phyloP scores from a whole-genome alignment of 2,888 invertebrate species.

The Drosophila kuntzei region DNA sequence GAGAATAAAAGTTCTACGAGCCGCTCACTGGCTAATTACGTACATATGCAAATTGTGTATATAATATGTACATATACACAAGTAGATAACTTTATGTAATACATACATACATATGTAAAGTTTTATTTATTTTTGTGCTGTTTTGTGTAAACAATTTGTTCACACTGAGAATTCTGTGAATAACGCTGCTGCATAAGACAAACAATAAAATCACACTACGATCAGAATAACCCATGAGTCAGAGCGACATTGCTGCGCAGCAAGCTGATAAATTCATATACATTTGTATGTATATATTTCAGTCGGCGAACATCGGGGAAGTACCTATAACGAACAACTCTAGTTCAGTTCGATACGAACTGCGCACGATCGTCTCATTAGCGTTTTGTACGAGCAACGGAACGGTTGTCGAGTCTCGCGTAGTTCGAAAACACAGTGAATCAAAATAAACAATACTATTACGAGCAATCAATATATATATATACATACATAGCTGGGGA shows the following conservation, averaged over 20 bases:
- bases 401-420: conserved; percentile 34
- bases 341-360: conserved; percentile 38
- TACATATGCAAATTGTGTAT: conserved; percentile 1
- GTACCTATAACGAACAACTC: conserved; percentile 60
- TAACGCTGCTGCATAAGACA: conserved; percentile 20
- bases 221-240: conserved; percentile 78
- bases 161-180: conserved; percentile 40
- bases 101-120: conserved; percentile 9
- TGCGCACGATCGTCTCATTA: conserved; percentile 55
- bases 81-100: conserved; percentile 4
- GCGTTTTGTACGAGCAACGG: conserved; percentile 39
- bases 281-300: conserved; percentile 28
- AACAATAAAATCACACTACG: conserved; percentile 62
- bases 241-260: conserved; percentile 56
- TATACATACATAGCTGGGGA: background rate
- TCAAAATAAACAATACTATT: background rate
- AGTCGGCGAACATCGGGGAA: conserved; percentile 67
- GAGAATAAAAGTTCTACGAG: conserved; percentile 37
- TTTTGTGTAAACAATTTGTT: conserved; percentile 64
- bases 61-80: conserved; percentile 10
- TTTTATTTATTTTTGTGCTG: conserved; percentile 29
- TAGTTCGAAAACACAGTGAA: conserved; percentile 1
- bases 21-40: conserved; percentile 1
- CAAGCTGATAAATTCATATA: conserved; percentile 45
- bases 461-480: conserved; percentile 1